Evolutionary conservation across 2,888 invertebrate species (phyloP).

Genomic region (Amphipoea oculea): DNA sequence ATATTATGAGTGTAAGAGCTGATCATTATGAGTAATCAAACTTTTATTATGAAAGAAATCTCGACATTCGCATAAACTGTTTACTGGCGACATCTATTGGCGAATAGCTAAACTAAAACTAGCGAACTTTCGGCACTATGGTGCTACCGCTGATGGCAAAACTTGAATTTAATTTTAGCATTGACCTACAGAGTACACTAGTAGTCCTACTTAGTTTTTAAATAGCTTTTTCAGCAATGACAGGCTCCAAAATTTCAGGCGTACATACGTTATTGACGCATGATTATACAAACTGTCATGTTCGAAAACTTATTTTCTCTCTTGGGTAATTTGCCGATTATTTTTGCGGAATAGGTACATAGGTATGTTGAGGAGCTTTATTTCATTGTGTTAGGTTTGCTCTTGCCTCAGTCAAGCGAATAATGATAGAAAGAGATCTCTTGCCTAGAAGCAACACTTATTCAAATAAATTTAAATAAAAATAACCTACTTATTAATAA

Average conservation of each 20-base stretch:
- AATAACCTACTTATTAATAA: neutral
- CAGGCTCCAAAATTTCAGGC: neutral
- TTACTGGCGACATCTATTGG: conserved; percentile 70
- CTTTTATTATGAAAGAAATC: neutral
- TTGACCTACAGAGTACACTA: conserved; percentile 61
- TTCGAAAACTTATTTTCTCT: neutral
- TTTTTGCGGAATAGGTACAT: neutral
- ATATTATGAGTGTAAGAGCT: neutral
- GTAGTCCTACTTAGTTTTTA: neutral
- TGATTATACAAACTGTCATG: neutral
- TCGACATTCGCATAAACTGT: fast-evolving
- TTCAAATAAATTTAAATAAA: neutral
- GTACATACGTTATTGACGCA: too few species aligned
- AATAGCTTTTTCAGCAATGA: neutral
- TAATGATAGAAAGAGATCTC: neutral
- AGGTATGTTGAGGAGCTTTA: too few species aligned
- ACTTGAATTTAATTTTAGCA: conserved; percentile 42
- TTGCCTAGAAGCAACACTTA: neutral
- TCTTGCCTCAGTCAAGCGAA: neutral
- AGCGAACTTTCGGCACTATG: neutral
- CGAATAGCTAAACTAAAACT: conserved; percentile 67
- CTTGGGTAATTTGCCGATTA: too few species aligned
- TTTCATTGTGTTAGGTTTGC: neutral
- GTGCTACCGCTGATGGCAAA: neutral
- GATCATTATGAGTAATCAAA: neutral